Evolutionary conservation across 2,797 vertebrate species (phyloP).

Genomic region (Podarcis lilfordi): DNA sequence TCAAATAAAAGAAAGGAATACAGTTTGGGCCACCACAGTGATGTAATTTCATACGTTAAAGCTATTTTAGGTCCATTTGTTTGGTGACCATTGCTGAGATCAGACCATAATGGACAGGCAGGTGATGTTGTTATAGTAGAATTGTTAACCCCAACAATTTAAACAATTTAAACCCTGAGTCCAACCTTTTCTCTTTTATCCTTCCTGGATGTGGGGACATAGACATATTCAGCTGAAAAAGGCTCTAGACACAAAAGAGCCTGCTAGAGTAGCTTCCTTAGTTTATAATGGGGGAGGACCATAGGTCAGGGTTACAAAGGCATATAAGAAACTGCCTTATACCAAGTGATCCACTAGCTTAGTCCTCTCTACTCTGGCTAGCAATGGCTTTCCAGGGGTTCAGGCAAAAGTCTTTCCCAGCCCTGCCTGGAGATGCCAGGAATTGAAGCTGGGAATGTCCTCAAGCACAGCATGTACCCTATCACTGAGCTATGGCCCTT

Average conservation of each 20-base stretch:
- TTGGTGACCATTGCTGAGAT: no score
- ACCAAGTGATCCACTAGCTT: no score
- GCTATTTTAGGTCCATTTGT: not conserved
- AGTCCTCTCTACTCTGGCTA: not conserved
- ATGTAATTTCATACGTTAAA: not conserved
- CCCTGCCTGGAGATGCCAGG: not conserved
- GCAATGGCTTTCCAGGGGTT: not conserved
- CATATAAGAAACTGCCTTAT: no score
- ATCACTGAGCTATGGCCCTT: not conserved
- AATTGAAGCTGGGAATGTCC: not conserved
- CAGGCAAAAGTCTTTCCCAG: not conserved
- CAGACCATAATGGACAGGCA: not conserved
- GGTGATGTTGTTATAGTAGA: not conserved
- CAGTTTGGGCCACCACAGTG: not conserved
- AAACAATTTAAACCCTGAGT: not conserved
- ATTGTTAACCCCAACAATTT: not conserved
- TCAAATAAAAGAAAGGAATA: not conserved
- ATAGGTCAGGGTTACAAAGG: no score
- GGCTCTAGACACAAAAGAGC: no score
- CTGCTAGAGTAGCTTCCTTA: no score
- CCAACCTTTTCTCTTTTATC: not conserved
- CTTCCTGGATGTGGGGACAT: not conserved
- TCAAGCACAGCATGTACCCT: not conserved
- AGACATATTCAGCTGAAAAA: not conserved
- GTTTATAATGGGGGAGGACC: no score